Evolutionary conservation across 1,140 invertebrate species (phyloP), one percentile per base, ranked within the genome.

Genomic region (Antheraea pernyi): DNA sequence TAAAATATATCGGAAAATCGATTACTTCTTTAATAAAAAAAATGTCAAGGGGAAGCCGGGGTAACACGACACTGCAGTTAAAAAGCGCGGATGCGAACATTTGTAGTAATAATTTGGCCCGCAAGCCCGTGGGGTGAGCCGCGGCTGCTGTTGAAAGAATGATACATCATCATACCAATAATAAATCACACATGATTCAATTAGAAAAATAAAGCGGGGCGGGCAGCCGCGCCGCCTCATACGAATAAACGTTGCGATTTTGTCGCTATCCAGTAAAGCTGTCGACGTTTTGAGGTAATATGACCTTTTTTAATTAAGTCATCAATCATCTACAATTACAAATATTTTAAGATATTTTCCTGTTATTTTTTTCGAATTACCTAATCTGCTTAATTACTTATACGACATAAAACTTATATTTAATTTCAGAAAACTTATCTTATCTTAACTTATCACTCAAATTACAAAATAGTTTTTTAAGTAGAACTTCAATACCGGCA

Each of bases 141-240:
- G 65, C 89, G 85, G 85, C 78, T 91, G 89, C 77, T 82, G 81
- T 81, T 91, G 89, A 91, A 89, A 91, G 88, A 91, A 91, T 90
- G 87, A 91, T 91, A 84, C 88, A 91, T 91, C 89, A 91, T 91
- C 89, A 91, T 73, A 86, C 89, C 89, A 86, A 89, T 89, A 88
- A 90, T 91, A 91, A 91, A 91, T 91, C 89, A 91, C 87, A 86
- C 74, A 85, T 89, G 88, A 90, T 90, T 91, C 88, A 91, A 91
- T 91, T 91, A 91, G 89, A 91, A 91, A 90, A 89, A 91, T 88
- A 88, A 82, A 77, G 72, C 80, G 78, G 46, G 72, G 81, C 75
- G 71, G 73, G 75, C 46, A 62, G n/a, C n/a, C n/a, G n/a, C n/a
- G n/a, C n/a, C n/a, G n/a, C n/a, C 22, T 11, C 16, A 13, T 16